A percentile compares a stretch with the other conserved stretches of the same genome.
Conservation (phyloP, 2,113 vertebrate genomes). For the Sprattus sprattus region DNA sequence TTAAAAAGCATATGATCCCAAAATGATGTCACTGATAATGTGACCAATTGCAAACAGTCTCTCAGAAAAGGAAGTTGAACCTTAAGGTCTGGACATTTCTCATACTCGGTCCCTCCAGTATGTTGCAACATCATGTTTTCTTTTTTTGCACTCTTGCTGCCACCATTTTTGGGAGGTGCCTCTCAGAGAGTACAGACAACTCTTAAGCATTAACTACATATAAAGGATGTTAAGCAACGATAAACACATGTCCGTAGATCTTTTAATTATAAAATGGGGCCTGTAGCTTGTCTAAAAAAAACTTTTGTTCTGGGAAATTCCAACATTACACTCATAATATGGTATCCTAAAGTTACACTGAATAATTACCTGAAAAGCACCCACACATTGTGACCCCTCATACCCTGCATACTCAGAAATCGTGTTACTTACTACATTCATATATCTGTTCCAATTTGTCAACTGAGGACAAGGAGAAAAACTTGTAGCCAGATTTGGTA, state of each 20-base stretch:
- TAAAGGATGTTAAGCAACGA: not conserved
- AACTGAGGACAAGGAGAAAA: constrained; percentile 97
- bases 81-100: not conserved
- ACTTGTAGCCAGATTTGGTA: constrained; percentile 97
- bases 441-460: constrained; percentile 99
- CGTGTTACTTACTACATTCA: constrained; percentile 92
- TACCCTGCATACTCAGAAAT: not conserved
- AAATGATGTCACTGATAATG: not conserved
- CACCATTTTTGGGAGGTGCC: not conserved
- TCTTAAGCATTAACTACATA: not conserved
- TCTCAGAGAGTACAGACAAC: not conserved
- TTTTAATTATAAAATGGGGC: too few species aligned
- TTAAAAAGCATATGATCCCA: too few species aligned
- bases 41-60: not conserved
- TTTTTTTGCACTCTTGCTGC: not conserved
- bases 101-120: not conserved
- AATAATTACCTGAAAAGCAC: not conserved
- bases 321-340: not conserved
- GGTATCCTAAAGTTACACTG: not conserved
- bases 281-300: not conserved
- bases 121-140: not conserved
- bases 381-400: not conserved
- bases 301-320: not conserved
- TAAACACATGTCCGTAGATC: too few species aligned
- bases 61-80: not conserved